These are phyloP conservation scores for Trissolcus brochymenae DNA, from an alignment of 2,888 invertebrate species.

Conservation along the genomic window DNA sequence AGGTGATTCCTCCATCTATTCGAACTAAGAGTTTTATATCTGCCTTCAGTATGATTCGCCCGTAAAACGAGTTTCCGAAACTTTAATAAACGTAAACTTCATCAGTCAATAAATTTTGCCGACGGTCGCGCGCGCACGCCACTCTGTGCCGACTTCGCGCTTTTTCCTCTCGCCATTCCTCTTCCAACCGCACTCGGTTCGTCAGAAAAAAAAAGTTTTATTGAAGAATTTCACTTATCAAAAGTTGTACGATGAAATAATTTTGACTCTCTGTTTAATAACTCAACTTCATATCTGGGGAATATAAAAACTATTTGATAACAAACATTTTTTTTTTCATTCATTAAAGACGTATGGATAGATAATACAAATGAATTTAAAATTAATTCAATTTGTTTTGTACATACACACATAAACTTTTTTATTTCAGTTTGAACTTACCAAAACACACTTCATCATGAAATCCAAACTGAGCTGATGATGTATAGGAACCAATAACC, in stretches of 20 bases:
- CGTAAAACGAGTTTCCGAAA: conserved; percentile 44
- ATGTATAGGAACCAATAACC: neutral
- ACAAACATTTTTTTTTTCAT: neutral
- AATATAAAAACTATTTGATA: neutral
- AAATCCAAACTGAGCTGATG: neutral
- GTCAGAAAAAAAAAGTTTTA: conserved; percentile 26
- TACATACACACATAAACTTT: neutral
- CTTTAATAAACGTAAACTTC: conserved; percentile 42
- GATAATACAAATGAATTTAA: too few relatives aligned
- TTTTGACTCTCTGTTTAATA: too few relatives aligned
- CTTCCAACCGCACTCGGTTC: conserved; percentile 6
- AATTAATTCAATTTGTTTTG: too few relatives aligned
- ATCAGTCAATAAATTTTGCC: conserved; percentile 35
- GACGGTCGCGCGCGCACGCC: conserved; percentile 8
- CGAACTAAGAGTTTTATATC: conserved; percentile 37
- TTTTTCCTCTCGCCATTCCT: conserved; percentile 25
- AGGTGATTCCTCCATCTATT: conserved; percentile 36
- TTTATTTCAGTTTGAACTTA: conserved; percentile 2
- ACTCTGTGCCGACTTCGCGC: conserved; percentile 17
- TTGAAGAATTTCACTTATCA: conserved; percentile 13
- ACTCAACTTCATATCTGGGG: neutral
- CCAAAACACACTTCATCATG: conserved; percentile 31
- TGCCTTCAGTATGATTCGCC: conserved; percentile 35
- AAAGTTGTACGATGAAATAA: neutral
- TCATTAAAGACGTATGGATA: too few relatives aligned